These are phyloP conservation scores for Ichneumon xanthorius DNA, from an alignment of 2,888 invertebrate species.

Conservation along the genomic window DNA sequence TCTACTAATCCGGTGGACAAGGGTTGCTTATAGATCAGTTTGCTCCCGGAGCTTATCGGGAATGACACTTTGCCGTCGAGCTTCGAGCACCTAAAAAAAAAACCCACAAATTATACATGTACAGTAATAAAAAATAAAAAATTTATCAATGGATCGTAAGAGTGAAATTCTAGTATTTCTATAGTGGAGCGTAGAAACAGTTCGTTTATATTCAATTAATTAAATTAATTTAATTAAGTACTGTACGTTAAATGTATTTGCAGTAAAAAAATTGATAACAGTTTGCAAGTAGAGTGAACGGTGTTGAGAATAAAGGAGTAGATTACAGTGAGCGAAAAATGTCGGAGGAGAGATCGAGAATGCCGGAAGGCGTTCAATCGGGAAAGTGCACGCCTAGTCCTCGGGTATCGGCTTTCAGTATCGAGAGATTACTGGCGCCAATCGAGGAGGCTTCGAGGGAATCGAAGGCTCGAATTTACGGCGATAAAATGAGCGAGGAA, in stretches of 20 bases:
- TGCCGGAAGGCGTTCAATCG: conserved; percentile 57
- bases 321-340: conserved; percentile 62
- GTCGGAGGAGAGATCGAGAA: conserved; percentile 71
- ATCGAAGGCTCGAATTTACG: conserved; percentile 51
- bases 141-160: background rate
- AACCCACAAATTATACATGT: background rate
- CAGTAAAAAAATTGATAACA: background rate
- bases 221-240: background rate
- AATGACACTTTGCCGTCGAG: conserved; percentile 42
- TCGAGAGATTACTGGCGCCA: conserved; percentile 81
- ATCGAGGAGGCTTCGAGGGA: conserved; percentile 70
- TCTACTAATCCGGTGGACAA: conserved; percentile 70
- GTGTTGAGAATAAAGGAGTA: background rate
- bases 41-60: conserved; percentile 58
- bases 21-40: conserved; percentile 69
- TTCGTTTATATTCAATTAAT: background rate
- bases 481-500: conserved; percentile 68
- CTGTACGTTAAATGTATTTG: background rate
- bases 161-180: background rate
- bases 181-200: background rate
- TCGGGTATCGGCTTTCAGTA: conserved; percentile 80
- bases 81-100: conserved; percentile 16
- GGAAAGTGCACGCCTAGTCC: conserved; percentile 69
- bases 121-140: background rate
- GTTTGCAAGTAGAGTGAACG: background rate